Conservation (phyloP, 2,888 invertebrate species). For the Gari tellinella region DNA sequence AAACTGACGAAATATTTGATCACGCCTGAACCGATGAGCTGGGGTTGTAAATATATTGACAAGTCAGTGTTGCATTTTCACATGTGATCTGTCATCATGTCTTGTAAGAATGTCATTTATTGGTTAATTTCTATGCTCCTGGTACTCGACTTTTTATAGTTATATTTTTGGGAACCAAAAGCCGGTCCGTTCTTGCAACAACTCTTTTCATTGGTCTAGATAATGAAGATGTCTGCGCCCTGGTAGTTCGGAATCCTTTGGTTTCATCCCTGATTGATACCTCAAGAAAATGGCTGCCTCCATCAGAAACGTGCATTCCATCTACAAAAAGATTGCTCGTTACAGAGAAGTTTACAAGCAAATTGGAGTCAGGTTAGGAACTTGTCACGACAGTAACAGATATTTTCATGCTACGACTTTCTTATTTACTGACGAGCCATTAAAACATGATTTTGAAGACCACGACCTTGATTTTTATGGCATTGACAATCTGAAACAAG, state of each 20-base stretch:
- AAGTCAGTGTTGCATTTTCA: constrained; percentile 12
- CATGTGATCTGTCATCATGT: constrained; percentile 30
- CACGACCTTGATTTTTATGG: constrained; percentile 38
- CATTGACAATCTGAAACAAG: background rate
- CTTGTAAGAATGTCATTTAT: constrained; percentile 12
- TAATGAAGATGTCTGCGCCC: constrained; percentile 52
- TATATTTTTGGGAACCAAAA: no score
- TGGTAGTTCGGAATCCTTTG: background rate
- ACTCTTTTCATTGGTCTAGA: constrained; percentile 20
- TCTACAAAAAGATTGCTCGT: no score
- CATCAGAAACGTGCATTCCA: no score
- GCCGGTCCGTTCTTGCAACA: background rate
- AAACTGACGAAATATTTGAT: no score
- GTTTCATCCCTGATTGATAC: no score
- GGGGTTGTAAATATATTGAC: background rate
- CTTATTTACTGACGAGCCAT: background rate
- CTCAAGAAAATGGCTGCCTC: no score
- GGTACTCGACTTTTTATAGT: no score
- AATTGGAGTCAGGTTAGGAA: no score
- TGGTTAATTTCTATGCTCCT: constrained; percentile 16
- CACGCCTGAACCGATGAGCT: constrained; percentile 3
- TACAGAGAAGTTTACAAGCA: no score
- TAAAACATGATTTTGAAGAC: background rate
- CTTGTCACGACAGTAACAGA: no score
- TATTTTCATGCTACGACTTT: background rate